A percentile compares a stretch with the other conserved stretches of the same genome.
Conservation (phyloP, 2,797 vertebrate species). For the Coranthus polyacanthus region DNA sequence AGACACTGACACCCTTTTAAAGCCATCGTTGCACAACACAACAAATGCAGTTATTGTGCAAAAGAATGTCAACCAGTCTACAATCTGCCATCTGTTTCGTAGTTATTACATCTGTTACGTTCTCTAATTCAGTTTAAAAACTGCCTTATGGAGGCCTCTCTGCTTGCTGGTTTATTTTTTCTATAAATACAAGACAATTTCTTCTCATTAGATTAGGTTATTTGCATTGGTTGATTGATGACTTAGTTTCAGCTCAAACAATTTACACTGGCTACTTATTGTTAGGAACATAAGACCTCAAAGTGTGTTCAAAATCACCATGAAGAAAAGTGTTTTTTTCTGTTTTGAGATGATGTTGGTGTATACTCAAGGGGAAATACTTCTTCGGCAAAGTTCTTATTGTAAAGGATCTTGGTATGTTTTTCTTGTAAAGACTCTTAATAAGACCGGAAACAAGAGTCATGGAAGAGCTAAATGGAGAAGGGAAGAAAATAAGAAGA, state of each 20-base stretch:
- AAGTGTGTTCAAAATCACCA: conserved; percentile 7
- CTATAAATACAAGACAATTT: not conserved
- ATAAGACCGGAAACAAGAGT: conserved; percentile 34
- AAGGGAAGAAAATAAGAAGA: not conserved
- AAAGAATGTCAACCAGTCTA: too few relatives aligned
- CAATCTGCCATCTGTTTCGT: not conserved
- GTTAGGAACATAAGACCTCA: not conserved
- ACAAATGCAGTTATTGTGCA: conserved; percentile 35
- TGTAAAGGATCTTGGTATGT: conserved; percentile 33
- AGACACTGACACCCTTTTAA: not conserved
- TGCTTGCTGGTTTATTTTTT: not conserved
- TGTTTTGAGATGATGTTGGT: conserved; percentile 9
- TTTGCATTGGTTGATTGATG: not conserved
- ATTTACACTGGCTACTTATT: not conserved
- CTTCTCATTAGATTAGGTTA: not conserved
- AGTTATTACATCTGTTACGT: too few relatives aligned
- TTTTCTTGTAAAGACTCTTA: conserved; percentile 42
- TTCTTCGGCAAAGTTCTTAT: conserved; percentile 6
- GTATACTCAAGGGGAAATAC: not conserved
- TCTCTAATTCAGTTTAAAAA: too few relatives aligned
- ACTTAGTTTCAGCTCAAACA: not conserved
- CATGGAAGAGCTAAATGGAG: not conserved
- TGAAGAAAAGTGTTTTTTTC: not conserved
- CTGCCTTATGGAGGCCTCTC: not conserved
- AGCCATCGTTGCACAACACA: not conserved